Evolutionary conservation across 2,888 invertebrate species (phyloP), one percentile per base, ranked within the genome.

Genomic region (Candidula unifasciata): DNA sequence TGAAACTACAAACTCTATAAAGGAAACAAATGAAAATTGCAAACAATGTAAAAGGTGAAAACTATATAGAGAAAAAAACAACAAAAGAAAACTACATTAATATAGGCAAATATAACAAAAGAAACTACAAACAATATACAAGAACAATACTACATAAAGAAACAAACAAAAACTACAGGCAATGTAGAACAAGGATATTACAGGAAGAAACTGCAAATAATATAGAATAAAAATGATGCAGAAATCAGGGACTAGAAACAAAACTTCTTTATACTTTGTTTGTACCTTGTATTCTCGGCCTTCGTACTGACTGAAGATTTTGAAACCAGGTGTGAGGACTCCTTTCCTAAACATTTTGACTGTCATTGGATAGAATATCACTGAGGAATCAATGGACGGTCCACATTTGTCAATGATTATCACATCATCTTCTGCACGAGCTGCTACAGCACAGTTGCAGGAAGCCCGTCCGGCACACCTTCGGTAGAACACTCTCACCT

Each of bases 401-500:
- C 88, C 87, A 84, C 90, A 89, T 77, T 87, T 88, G 83, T 89
- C 88, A 33, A 90, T 83, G 52, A 89, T 37, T n/a, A 89, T 79
- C 16, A 90, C 89, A 84, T 90, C 90, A 86, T 90, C 88, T 37
- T 87, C 88, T 10, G 87, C 87, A 35, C 85, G 86, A 35, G 85
- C 87, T 30, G 89, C 89, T 13, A 88, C 87, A 33, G 87, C 90
- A 83, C 89, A 89, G 82, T 89, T 90, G 84, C 90, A 90, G 0
- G 90, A 88, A 21, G 87, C 87, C 8, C 60, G 57, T 6, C 86
- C 86, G 37, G 68, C 76, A 81, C 89, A 89, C 18, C 81, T 79
- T 8, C 89, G 86, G 82, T 87, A 87, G 64, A 87, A 88, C 24
- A 85, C 74, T 24, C 83, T 74, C 16, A 89, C 85, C 89, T 89